phyloP scores from a whole-genome alignment of 2,113 vertebrate species.

The Chiloscyllium plagiosum region DNA sequence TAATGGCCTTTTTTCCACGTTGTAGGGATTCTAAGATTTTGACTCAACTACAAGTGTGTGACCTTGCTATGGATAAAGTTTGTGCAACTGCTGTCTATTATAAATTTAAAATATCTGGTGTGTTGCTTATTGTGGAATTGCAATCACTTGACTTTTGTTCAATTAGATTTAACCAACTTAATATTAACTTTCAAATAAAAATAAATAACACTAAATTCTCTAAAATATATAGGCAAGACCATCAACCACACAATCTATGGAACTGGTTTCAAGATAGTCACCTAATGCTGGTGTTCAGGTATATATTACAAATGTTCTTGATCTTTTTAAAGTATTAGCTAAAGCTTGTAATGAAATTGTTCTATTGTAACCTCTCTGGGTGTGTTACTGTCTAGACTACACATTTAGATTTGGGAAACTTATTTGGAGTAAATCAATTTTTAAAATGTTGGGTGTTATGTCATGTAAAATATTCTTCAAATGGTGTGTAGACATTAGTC shows the following conservation, averaged over 20 bases:
- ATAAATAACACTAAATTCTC: background rate
- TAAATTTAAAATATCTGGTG: background rate
- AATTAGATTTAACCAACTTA: background rate
- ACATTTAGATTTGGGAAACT: background rate
- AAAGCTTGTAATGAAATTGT: background rate
- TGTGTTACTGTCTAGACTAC: background rate
- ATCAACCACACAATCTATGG: background rate
- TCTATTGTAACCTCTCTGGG: background rate
- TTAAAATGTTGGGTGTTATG: background rate
- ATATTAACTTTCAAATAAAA: background rate
- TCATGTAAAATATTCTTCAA: background rate
- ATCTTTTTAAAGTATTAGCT: background rate
- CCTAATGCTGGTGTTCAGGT: background rate
- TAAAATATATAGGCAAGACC: background rate
- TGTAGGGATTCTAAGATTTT: too few relatives aligned
- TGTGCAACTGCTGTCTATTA: too few relatives aligned
- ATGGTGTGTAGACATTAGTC: background rate
- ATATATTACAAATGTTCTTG: background rate
- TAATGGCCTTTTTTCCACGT: too few relatives aligned
- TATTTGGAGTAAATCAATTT: background rate
- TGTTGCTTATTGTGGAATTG: background rate
- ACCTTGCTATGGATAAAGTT: background rate
- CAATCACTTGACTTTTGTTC: background rate
- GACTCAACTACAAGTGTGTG: background rate
- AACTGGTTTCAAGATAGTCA: background rate